Conservation (phyloP, 2,888 invertebrate genomes). For the Rotaria socialis region DNA sequence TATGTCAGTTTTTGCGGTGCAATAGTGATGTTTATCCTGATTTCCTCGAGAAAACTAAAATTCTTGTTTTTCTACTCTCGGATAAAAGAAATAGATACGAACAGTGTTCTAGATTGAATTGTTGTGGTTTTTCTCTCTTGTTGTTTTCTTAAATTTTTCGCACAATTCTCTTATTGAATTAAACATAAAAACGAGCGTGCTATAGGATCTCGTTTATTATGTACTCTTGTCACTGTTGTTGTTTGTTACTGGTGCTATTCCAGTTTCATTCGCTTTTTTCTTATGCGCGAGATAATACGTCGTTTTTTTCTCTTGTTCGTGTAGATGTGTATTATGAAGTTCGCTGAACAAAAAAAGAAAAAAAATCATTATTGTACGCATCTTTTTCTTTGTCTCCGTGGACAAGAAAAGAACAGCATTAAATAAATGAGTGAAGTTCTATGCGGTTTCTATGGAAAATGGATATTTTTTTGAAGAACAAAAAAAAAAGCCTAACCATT, state of each 20-base stretch:
- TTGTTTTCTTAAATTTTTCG: background rate
- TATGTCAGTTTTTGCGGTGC: background rate
- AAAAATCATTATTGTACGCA: background rate
- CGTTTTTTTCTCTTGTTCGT: background rate
- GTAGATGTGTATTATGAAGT: background rate
- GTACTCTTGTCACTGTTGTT: background rate
- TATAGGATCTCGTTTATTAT: background rate
- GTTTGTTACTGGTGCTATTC: slow-evolving; percentile 8
- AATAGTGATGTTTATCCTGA: background rate
- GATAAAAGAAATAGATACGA: background rate
- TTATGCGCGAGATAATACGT: background rate
- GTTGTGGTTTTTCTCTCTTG: background rate
- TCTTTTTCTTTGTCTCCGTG: background rate
- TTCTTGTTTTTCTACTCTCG: background rate
- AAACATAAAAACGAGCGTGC: background rate
- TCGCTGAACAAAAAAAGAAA: background rate
- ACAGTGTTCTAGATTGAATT: slow-evolving; percentile 6
- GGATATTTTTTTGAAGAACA: no score
- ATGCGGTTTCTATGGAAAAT: no score
- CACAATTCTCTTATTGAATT: background rate
- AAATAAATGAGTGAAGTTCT: background rate
- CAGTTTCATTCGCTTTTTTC: background rate
- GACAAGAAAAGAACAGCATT: background rate
- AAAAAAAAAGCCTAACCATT: no score
- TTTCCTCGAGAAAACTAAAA: background rate